Evolutionary conservation across 64 coral and sea anemone genomes (phyloP).

Genomic region (Montipora cactus): DNA sequence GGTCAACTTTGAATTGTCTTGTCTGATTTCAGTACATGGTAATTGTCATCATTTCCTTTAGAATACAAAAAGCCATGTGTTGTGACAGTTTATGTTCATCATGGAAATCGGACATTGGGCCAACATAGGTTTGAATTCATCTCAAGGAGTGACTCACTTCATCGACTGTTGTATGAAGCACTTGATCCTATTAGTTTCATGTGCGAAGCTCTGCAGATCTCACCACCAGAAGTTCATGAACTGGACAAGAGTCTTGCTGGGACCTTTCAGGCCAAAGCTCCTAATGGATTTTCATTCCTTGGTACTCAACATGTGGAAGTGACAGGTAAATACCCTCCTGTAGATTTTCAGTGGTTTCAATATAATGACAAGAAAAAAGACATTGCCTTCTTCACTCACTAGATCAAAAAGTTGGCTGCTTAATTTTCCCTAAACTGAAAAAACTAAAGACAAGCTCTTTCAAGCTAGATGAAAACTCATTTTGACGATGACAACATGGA

Average conservation of each 20-base stretch:
- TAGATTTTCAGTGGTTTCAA: too few species aligned
- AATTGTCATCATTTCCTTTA: background rate
- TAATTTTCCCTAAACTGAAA: too few species aligned
- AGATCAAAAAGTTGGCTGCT: too few species aligned
- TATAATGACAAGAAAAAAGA: too few species aligned
- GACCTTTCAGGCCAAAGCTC: constrained; percentile 42
- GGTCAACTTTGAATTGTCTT: background rate
- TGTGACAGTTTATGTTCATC: constrained; percentile 18
- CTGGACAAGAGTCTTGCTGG: constrained; percentile 46
- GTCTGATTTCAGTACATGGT: background rate
- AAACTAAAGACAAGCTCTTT: too few species aligned
- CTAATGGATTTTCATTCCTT: constrained; percentile 58
- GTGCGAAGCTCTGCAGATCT: constrained; percentile 63
- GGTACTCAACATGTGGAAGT: constrained; percentile 33
- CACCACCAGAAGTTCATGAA: constrained; percentile 14
- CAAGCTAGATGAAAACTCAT: too few species aligned
- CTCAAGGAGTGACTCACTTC: constrained; percentile 43
- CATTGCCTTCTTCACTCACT: too few species aligned
- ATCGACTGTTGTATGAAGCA: constrained; percentile 28
- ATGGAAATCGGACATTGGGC: constrained; percentile 34
- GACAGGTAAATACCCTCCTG: background rate
- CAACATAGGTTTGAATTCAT: constrained; percentile 40
- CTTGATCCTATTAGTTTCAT: constrained; percentile 64
- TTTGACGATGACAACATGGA: too few species aligned
- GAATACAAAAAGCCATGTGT: constrained; percentile 12